Evolutionary conservation across 92 coral and sea anemone species (phyloP).

Genomic region (Paragorgia papillata): DNA sequence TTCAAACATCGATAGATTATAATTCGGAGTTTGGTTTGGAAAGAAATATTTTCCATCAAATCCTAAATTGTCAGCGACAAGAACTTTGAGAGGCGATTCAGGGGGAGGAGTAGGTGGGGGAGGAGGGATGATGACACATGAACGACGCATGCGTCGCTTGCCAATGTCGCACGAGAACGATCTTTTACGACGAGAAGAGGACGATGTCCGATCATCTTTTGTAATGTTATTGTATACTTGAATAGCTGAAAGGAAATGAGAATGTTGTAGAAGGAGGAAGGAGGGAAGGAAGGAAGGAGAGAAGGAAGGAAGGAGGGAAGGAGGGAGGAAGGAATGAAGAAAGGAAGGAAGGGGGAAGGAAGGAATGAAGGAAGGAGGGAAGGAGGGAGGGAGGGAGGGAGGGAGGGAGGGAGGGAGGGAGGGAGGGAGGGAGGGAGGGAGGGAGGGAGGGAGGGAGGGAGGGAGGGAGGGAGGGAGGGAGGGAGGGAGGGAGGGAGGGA

Average conservation of each 20-base stretch:
- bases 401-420: too few species aligned
- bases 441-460: too few species aligned
- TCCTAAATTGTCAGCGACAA: conserved; percentile 63
- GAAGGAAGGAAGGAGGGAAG: too few species aligned
- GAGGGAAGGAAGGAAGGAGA: too few species aligned
- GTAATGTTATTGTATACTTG: not conserved
- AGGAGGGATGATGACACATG: conserved; percentile 13
- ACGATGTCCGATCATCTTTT: not conserved
- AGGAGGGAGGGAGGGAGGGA: too few species aligned
- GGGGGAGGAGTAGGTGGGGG: not conserved
- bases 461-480: too few species aligned
- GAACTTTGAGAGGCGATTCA: not conserved
- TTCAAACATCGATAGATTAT: conserved; percentile 59
- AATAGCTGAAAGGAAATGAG: not conserved
- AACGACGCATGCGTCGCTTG: conserved; percentile 12
- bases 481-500: too few species aligned
- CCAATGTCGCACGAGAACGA: not conserved
- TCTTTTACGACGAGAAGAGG: not conserved
- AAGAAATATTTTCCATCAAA: conserved; percentile 74
- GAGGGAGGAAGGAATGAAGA: too few species aligned
- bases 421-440: too few species aligned
- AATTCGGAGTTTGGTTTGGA: conserved; percentile 67
- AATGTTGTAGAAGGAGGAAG: too few species aligned
- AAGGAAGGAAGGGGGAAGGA: too few species aligned
- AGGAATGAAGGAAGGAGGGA: too few species aligned